These are phyloP conservation scores for Drosophila formosana DNA, from an alignment of 2,888 invertebrate genomes.

Conservation along the genomic window DNA sequence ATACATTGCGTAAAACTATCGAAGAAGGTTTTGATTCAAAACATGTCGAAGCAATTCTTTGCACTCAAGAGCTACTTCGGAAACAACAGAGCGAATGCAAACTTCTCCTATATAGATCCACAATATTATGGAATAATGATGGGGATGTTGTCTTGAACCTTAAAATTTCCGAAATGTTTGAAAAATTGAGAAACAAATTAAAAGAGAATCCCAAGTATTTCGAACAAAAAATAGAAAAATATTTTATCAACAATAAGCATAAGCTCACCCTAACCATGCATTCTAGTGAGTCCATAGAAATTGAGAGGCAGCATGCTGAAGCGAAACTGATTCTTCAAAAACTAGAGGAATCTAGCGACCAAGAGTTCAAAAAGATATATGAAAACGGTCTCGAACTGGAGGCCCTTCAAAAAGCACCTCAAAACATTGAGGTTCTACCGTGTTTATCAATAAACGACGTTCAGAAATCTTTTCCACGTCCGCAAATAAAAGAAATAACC, in stretches of 20 bases:
- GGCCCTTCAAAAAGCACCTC: slow-evolving; percentile 89
- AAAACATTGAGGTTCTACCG: slow-evolving; percentile 91
- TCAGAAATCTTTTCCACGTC: slow-evolving; percentile 86
- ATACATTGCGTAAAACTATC: slow-evolving; percentile 90
- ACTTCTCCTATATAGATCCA: slow-evolving; percentile 90
- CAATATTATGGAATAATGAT: slow-evolving; percentile 95
- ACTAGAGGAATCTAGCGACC: slow-evolving; percentile 85
- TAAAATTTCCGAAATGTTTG: slow-evolving; percentile 90
- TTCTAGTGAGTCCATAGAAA: slow-evolving; percentile 92
- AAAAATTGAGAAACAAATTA: slow-evolving; percentile 88
- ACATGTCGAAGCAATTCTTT: slow-evolving; percentile 94
- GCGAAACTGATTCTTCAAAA: slow-evolving; percentile 88
- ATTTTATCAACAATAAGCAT: slow-evolving; percentile 92
- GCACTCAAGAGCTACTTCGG: slow-evolving; percentile 92
- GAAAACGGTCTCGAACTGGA: slow-evolving; percentile 89
- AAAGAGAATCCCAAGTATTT: slow-evolving; percentile 89
- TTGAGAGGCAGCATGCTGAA: slow-evolving; percentile 88
- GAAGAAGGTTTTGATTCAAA: slow-evolving; percentile 92
- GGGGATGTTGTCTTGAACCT: slow-evolving; percentile 90
- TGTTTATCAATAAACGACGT: slow-evolving; percentile 92
- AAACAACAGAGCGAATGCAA: slow-evolving; percentile 95
- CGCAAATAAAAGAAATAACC: slow-evolving; percentile 66
- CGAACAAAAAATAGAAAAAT: slow-evolving; percentile 89
- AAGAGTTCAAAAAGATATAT: slow-evolving; percentile 88
- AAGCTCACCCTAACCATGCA: slow-evolving; percentile 93